Percentiles rank a stretch among this genome's conserved stretches.
Conservation (phyloP, 37 sponge, comb jelly and placozoan species). For the Mnemiopsis leidyi region DNA sequence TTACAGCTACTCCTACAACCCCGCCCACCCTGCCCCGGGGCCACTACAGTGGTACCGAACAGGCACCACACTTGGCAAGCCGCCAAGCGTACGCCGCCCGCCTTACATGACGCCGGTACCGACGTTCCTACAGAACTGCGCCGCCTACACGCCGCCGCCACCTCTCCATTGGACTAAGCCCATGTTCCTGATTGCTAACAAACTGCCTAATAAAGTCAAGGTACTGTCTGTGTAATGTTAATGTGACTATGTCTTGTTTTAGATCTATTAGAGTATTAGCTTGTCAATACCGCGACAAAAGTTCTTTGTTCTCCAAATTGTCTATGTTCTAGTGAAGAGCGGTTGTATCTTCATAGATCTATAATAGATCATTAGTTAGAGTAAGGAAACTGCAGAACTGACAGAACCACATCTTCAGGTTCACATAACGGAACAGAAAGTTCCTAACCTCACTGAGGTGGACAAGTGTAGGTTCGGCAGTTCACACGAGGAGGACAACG, state of each 20-base stretch:
- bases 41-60: constrained; percentile 51
- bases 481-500: not conserved
- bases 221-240: too few species aligned
- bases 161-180: constrained; percentile 49
- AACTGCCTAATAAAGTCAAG: constrained; percentile 53
- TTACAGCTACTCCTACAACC: constrained; percentile 59
- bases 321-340: too few species aligned
- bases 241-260: too few species aligned
- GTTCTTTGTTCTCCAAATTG: too few species aligned
- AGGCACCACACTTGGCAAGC: not conserved
- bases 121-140: constrained; percentile 6
- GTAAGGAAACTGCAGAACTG: too few species aligned
- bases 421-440: not conserved
- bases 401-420: too few species aligned
- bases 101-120: constrained; percentile 27
- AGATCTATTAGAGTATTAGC: too few species aligned
- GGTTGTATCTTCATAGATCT: too few species aligned
- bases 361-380: too few species aligned
- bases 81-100: not conserved
- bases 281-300: too few species aligned
- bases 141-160: constrained; percentile 24
- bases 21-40: constrained; percentile 36
- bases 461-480: not conserved
- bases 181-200: not conserved
- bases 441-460: not conserved